Percentiles rank a stretch among this genome's conserved stretches.
Conservation (phyloP, 1,140 invertebrate genomes). For the Leptopilina clavipes region DNA sequence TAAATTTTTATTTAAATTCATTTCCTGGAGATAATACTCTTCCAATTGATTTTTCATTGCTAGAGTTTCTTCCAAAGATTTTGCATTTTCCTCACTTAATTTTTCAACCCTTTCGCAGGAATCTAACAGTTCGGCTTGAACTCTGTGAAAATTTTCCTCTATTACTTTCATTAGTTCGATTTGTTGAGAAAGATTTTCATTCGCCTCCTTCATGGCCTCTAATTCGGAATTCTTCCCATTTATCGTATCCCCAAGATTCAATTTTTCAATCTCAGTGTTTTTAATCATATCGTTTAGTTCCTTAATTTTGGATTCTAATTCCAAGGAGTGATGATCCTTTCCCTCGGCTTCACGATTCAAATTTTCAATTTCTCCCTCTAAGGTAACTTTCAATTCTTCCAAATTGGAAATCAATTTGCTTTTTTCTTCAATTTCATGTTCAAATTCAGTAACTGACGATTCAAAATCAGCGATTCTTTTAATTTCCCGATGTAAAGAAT, state of each 20-base stretch:
- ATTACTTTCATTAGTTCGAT: too few relatives aligned
- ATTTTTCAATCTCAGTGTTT: neutral
- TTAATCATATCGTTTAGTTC: conserved; percentile 50
- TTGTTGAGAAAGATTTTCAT: too few relatives aligned
- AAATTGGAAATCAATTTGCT: neutral
- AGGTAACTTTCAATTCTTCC: conserved; percentile 20
- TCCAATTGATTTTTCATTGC: too few relatives aligned
- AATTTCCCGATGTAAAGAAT: conserved; percentile 10
- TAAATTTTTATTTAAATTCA: too few relatives aligned
- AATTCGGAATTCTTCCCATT: neutral
- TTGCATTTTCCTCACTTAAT: neutral
- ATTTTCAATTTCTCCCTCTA: conserved; percentile 28
- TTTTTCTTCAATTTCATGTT: conserved; percentile 36
- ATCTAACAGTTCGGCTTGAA: too few relatives aligned
- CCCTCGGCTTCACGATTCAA: conserved; percentile 40
- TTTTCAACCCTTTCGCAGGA: neutral
- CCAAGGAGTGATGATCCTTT: conserved; percentile 9
- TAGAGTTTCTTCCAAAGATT: neutral
- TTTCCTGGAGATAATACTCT: too few relatives aligned
- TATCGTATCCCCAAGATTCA: neutral
- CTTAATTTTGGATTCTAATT: conserved; percentile 36
- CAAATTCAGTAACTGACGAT: neutral
- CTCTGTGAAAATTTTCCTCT: too few relatives aligned
- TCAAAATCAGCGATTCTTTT: neutral
- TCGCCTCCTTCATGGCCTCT: neutral